These are phyloP conservation scores for Carollia perspicillata DNA, from an alignment of 2,113 vertebrate genomes.

Conservation along the genomic window DNA sequence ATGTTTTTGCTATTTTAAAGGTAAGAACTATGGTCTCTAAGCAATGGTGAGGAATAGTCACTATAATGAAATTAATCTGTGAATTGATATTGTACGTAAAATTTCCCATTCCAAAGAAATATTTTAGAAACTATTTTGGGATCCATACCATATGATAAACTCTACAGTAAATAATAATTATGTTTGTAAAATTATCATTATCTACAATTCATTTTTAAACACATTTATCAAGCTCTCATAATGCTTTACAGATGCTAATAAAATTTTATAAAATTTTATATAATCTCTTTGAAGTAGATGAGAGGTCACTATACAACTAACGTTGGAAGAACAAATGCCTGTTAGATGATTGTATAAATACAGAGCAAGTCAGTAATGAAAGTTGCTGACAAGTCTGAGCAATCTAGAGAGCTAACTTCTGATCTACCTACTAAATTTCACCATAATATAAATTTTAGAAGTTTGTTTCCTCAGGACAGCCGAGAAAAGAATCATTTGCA, in stretches of 20 bases:
- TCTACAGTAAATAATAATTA: slow-evolving; percentile 21
- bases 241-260: slow-evolving; percentile 10
- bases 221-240: not conserved
- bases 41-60: slow-evolving; percentile 7
- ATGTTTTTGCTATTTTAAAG: not conserved
- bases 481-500: not conserved
- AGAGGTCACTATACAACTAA: not conserved
- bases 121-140: not conserved
- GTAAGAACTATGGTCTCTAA: not conserved
- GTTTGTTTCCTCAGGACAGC: slow-evolving; percentile 4
- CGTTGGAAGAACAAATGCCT: not conserved
- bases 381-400: not conserved
- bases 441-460: not conserved
- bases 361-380: not conserved
- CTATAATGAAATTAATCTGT: not conserved
- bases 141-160: not conserved
- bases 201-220: not conserved
- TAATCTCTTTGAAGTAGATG: slow-evolving; percentile 28
- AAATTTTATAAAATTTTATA: not conserved
- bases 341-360: not conserved
- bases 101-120: not conserved
- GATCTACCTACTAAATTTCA: not conserved
- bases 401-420: not conserved
- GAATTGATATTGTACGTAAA: not conserved
- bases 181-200: slow-evolving; percentile 4